These are phyloP conservation scores for Girardinus metallicus DNA, from an alignment of 2,797 vertebrate species.

Conservation along the genomic window DNA sequence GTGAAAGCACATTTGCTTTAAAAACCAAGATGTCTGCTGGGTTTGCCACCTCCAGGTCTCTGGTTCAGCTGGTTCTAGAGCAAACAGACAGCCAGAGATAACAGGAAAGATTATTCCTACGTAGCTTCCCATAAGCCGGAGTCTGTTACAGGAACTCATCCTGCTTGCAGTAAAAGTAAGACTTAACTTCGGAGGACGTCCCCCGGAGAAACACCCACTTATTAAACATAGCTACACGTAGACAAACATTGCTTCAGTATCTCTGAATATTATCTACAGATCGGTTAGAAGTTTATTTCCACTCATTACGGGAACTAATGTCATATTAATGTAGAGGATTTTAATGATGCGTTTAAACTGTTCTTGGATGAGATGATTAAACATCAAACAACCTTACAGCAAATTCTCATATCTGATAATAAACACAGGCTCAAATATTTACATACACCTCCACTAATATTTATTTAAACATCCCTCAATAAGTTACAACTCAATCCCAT, in stretches of 20 bases:
- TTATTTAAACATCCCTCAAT: not conserved
- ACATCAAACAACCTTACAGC: not conserved
- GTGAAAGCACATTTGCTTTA: not conserved
- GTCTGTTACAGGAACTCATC: constrained; percentile 32
- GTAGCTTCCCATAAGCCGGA: constrained; percentile 31
- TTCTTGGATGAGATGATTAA: not conserved
- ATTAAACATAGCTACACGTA: constrained; percentile 4
- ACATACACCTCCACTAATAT: not conserved
- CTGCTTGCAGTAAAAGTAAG: constrained; percentile 31
- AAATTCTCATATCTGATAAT: not conserved
- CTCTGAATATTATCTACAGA: not conserved
- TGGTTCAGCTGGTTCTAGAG: constrained; percentile 63
- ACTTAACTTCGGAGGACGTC: constrained; percentile 22
- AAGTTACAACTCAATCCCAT: not conserved
- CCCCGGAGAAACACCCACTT: constrained; percentile 9
- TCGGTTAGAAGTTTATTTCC: not conserved
- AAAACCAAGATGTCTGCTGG: constrained; percentile 22
- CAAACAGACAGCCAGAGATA: constrained; percentile 49
- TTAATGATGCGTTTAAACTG: not conserved
- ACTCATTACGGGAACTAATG: not conserved
- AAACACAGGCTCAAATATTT: not conserved
- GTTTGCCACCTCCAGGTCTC: constrained; percentile 36
- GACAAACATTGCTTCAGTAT: not conserved
- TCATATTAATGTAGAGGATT: not conserved
- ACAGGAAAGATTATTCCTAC: constrained; percentile 14